Evolutionary conservation across 2,113 vertebrate genomes (phyloP).

Genomic region (Benitochromis conjunctus): DNA sequence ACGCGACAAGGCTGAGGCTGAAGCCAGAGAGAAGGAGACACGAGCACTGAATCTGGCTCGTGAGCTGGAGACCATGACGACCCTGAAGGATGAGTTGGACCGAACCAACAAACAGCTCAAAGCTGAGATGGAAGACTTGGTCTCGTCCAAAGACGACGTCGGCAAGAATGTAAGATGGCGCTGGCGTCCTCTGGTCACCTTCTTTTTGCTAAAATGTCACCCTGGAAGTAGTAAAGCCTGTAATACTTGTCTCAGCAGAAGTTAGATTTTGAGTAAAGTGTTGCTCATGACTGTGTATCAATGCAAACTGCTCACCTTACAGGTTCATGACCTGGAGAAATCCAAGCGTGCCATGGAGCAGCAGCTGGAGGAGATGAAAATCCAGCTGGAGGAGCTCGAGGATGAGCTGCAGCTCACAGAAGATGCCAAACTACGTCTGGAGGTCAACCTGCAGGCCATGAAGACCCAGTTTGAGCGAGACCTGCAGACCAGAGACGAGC

Average conservation of each 20-base stretch:
- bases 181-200: not conserved
- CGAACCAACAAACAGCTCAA: constrained; percentile 87
- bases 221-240: too few relatives aligned
- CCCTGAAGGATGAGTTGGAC: constrained; percentile 86
- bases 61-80: constrained; percentile 83
- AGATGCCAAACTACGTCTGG: constrained; percentile 93
- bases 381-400: constrained; percentile 94
- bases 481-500: constrained; percentile 89
- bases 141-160: constrained; percentile 94
- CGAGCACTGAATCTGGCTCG: constrained; percentile 78
- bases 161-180: constrained; percentile 88
- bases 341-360: constrained; percentile 93
- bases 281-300: not conserved
- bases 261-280: not conserved
- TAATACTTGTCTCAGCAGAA: not conserved
- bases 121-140: constrained; percentile 90
- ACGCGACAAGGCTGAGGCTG: constrained; percentile 82
- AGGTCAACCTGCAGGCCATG: constrained; percentile 98
- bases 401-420: constrained; percentile 97
- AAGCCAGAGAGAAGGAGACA: constrained; percentile 86
- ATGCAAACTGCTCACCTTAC: not conserved
- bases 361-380: constrained; percentile 95
- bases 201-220: not conserved
- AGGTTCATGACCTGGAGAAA: constrained; percentile 97
- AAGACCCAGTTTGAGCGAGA: constrained; percentile 96